Evolutionary conservation across 2,113 vertebrate species (phyloP), one percentile per base, ranked within the genome.

Genomic region (Oncorhynchus nerka): DNA sequence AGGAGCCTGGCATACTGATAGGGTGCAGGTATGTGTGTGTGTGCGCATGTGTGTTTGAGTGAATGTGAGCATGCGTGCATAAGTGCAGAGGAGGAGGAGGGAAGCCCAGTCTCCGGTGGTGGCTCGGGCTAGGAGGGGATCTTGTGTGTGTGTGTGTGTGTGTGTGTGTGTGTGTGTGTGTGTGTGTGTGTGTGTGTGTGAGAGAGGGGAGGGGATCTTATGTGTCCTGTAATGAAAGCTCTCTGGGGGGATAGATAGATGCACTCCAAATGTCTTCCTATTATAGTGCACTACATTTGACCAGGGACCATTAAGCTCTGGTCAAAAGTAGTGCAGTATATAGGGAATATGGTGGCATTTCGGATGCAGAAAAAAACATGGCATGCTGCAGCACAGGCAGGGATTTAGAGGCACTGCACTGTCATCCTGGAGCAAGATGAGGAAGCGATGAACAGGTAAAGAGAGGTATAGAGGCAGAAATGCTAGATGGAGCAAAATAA

Each of bases 141-240:
- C 32, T 32, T 2, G 34, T 39, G 34, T 8, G 34, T 39, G 32
- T 34, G 5, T 6, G 4, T 34, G 32, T 1, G 5, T 34, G 5
- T 34, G 32, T 34, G 32, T 34, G 32, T 34, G 34, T 34, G 34
- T 34, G 34, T 34, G 34, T 34, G 5, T 51, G 48, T 51, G 48
- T 51, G 48, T 15, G 48, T 51, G 11, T 51, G 48, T 11, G 48
- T 51, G 48, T 34, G 34, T 51, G 49, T 8, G 34, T 4, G 49
- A 0, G 34, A 1, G 81, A 81, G 81, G 81, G 84, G 90, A 84
- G 83, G 87, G 84, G 88, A 90, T 89, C 87, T 89, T 92, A 91
- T 91, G 86, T 76, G 87, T 87, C 86, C 83, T 83, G 84, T 92
- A 90, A 91, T 92, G 86, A 91, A 91, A 91, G 84, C 89, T 91